Evolutionary conservation across 1,140 invertebrate genomes (phyloP).

Genomic region (Melanaphis sacchari): DNA sequence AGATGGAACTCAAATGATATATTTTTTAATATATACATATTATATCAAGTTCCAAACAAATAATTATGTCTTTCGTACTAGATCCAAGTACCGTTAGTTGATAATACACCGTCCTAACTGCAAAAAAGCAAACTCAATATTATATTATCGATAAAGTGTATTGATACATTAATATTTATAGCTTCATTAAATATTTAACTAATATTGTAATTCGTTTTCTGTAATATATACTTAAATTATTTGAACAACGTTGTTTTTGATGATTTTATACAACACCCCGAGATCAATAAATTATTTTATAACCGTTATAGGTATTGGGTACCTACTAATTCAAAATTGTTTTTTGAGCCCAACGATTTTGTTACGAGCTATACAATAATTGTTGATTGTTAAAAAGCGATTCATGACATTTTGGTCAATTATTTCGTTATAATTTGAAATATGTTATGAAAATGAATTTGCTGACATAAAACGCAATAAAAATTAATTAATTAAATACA

Average conservation of each 20-base stretch:
- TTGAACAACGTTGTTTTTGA: not conserved
- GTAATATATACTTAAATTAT: not conserved
- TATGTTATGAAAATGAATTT: not conserved
- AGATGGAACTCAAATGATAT: not conserved
- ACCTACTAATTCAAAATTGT: not conserved
- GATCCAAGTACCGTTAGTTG: not conserved
- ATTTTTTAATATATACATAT: not conserved
- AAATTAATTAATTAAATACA: not conserved
- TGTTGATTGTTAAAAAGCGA: not conserved
- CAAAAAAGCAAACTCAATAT: not conserved
- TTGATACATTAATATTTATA: not conserved
- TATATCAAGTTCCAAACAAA: not conserved
- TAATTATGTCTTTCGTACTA: not conserved
- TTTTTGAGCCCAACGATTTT: not conserved
- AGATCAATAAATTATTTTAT: not conserved
- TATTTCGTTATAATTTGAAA: not conserved
- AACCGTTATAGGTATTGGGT: not conserved
- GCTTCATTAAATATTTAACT: not conserved
- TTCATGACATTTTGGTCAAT: not conserved
- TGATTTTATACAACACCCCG: not conserved
- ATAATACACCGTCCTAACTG: not conserved
- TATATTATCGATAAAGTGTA: not conserved
- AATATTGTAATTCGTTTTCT: not conserved
- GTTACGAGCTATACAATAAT: not conserved
- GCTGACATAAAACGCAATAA: not conserved